Evolutionary conservation across 2,888 invertebrate species (phyloP).

Genomic region (Drosophila fulvimacula): DNA sequence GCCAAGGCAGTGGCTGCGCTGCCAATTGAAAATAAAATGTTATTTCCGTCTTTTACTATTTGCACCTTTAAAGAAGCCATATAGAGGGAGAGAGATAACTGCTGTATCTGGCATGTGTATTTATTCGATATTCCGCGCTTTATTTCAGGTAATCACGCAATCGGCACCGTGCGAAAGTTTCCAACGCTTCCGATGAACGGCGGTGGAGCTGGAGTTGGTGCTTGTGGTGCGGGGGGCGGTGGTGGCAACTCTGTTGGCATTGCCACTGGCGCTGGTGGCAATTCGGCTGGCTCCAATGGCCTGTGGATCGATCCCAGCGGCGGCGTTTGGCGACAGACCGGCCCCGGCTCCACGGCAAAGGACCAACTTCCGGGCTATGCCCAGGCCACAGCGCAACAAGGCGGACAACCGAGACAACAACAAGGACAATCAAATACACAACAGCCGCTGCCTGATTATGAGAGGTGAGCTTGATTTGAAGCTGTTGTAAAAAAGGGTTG

Average conservation of each 20-base stretch:
- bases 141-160: slow-evolving; percentile 85
- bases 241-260: slow-evolving; percentile 37
- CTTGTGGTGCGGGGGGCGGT: slow-evolving; percentile 48
- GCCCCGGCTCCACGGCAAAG: slow-evolving; percentile 77
- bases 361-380: slow-evolving; percentile 85
- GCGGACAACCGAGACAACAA: slow-evolving; percentile 58
- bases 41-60: slow-evolving; percentile 78
- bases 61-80: slow-evolving; percentile 41
- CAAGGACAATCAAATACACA: slow-evolving; percentile 66
- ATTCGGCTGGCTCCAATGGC: slow-evolving; percentile 65
- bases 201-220: slow-evolving; percentile 39
- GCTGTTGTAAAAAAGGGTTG: slow-evolving; percentile 39
- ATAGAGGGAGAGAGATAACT: slow-evolving; percentile 5
- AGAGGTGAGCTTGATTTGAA: slow-evolving; percentile 82
- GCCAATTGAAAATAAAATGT: slow-evolving; percentile 80
- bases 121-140: slow-evolving; percentile 67
- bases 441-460: slow-evolving; percentile 85
- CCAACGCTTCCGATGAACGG: slow-evolving; percentile 85
- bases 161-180: slow-evolving; percentile 85
- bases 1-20: slow-evolving; percentile 22
- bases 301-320: slow-evolving; percentile 85
- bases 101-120: slow-evolving; percentile 37
- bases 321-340: slow-evolving; percentile 85
- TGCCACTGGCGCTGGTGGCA: slow-evolving; percentile 32
- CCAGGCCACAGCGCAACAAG: slow-evolving; percentile 78